A percentile compares a stretch with the other conserved stretches of the same genome.
These are phyloP conservation scores for Peromyscus melanophrys DNA, from an alignment of 2,797 vertebrate species.

Conservation along the genomic window DNA sequence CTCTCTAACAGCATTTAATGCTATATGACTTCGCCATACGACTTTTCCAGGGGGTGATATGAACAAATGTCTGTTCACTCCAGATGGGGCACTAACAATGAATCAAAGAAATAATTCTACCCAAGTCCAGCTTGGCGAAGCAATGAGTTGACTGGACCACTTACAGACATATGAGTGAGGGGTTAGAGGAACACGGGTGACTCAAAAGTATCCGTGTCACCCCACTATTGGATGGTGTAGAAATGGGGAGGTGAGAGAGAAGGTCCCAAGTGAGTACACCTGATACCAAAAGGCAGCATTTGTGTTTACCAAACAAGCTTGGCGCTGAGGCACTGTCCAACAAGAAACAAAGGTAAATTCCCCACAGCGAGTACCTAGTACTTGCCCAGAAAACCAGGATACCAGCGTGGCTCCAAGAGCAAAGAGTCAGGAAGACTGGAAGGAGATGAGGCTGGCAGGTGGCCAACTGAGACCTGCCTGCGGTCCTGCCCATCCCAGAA, in stretches of 20 bases:
- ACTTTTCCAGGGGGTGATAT: neutral
- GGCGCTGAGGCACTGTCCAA: neutral
- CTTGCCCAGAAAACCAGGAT: neutral
- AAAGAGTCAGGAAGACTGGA: neutral
- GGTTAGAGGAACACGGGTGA: neutral
- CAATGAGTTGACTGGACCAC: neutral
- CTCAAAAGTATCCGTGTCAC: neutral
- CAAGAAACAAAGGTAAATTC: neutral
- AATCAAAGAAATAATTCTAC: neutral
- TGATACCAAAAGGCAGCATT: neutral
- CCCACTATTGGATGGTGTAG: too few relatives aligned
- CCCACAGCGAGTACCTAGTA: neutral
- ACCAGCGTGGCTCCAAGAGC: neutral
- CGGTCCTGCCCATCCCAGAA: neutral
- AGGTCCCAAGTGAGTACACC: accelerated
- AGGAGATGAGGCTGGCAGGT: neutral
- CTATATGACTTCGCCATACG: neutral
- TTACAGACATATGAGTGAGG: neutral
- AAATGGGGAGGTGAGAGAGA: neutral
- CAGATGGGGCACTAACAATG: neutral
- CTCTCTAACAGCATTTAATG: neutral
- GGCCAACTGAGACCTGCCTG: neutral
- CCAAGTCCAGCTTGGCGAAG: neutral
- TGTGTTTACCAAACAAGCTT: neutral
- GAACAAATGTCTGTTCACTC: neutral